Base-by-base conservation (phyloP, 2,888 invertebrate species). In the Conops quadrifasciatus region DNA sequence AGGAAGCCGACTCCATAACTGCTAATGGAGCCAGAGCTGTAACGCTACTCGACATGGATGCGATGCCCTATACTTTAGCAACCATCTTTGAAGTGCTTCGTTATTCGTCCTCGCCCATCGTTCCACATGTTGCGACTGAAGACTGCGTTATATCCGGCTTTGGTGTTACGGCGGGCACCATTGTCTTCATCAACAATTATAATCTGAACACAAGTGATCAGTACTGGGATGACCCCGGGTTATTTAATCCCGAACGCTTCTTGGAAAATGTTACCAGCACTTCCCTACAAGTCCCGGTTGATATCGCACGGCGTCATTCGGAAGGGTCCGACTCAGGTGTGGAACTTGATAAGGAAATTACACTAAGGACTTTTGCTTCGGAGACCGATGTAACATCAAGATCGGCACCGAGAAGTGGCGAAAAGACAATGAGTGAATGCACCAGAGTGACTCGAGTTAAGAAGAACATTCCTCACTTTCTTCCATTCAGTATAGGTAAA, bases 401-500 rank as follows among this genome's bases (percentile, higher is more conserved):
- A 19, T 58, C 58, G 1, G n/a, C 59, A 2, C 43, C 47, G n/a
- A 56, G 49, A 49, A 19, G 65, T 19, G 49, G n/a, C 5, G 21
- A 53, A 56, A 9, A 15, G 36, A 43, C 9, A 21, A 15, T 13
- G 53, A 56, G 36, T 30, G 36, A 56, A 15, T 16, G n/a, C 24
- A 11, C 15, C 9, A 70, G 67, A 56, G 24, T 53, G 16, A 63
- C 30, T 19, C 68, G 87, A 0, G 86, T 90, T 0, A 88, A 83
- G 75, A 88, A 86, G 75, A 90, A 89, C 77, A 88, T 90, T 15
- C 88, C 92, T 0, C 91, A 93, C 80, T 95, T 94, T 81, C 87
- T 95, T 15, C 95, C 95, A 0, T 95, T 95, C 85, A 93, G 94
- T 80, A 93, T 93, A 56, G 95, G 95, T 7, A 94, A 92, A 80